Evolutionary conservation across 2,797 vertebrate genomes (phyloP).

Genomic region (Chromobotia macracanthus): DNA sequence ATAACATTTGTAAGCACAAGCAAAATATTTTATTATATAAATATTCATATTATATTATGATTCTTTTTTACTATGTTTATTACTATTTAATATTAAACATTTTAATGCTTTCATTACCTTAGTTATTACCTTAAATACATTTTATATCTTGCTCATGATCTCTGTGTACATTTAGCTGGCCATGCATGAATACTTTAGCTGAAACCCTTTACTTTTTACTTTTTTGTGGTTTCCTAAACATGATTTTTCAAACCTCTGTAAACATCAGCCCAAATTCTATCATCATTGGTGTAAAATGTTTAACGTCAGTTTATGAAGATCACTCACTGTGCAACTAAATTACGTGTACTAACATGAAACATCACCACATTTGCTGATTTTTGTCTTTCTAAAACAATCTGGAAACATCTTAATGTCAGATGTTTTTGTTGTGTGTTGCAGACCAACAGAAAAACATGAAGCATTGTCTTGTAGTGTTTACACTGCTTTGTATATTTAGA

Average conservation of each 20-base stretch:
- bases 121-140: too few relatives aligned
- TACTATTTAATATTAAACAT: not conserved
- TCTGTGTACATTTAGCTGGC: not conserved
- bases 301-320: too few relatives aligned
- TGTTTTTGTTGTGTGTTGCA: slow-evolving; percentile 61
- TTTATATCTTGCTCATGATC: too few relatives aligned
- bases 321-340: not conserved
- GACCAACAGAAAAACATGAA: slow-evolving; percentile 71
- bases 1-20: too few relatives aligned
- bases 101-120: too few relatives aligned
- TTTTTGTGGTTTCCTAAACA: not conserved
- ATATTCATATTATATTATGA: not conserved
- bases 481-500: slow-evolving; percentile 65
- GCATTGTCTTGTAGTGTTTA: slow-evolving; percentile 64
- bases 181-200: not conserved
- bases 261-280: not conserved
- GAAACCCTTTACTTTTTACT: not conserved
- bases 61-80: not conserved
- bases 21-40: not conserved
- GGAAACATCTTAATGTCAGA: not conserved
- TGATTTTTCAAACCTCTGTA: not conserved
- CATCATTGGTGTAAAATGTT: not conserved
- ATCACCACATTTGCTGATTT: not conserved
- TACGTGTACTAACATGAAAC: not conserved
- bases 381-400: not conserved